Evolutionary conservation across 2,888 invertebrate genomes (phyloP), one percentile per base, ranked within the genome.

Genomic region (Stenodema calcarata): DNA sequence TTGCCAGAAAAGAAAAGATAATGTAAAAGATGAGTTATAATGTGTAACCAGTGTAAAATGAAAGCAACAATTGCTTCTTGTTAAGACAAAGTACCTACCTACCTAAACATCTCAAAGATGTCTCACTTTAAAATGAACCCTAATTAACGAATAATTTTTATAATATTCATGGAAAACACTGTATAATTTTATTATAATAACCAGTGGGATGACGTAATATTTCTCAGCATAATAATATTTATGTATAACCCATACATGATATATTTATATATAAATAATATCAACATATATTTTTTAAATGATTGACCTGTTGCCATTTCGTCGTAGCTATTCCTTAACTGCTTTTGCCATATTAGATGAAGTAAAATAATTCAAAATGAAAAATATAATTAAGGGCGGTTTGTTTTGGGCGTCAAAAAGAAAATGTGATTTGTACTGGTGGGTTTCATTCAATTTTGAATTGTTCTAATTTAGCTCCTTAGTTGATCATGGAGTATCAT

Each of bases 221-320:
- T 62, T 62, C 62, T 23, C 62, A n/a, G n/a, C 23, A 73, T 73
- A 75, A 28, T 75, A 9, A 27, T 78, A 44, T 78, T 44, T 78
- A 18, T 78, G 41, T 42, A 44, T 23, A n/a, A 23, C 18, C 42
- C 16, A 18, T 44, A 44, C 41, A 18, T 44, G 44, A 44, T 78
- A 78, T 78, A 78, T 78, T 44, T 78, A 44, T 78, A 78, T 44
- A 78, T 78, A 44, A 27, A 78, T 78, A 78, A 41, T 41, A 42
- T 42, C 78, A 76, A 78, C 35, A 82, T 82, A 82, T 82, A 82
- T 82, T 82, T 82, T 80, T 82, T 69, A 69, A 82, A 69, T 82
- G 82, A 44, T 23, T 78, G 78, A 73, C 28, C 30, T 44, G 70
- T 82, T 82, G 82, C 82, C 82, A 82, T 69, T 82, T 82, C 62